Evolutionary conservation across 1,140 invertebrate species (phyloP), one percentile per base, ranked within the genome.

Genomic region (Pararge aegeria): DNA sequence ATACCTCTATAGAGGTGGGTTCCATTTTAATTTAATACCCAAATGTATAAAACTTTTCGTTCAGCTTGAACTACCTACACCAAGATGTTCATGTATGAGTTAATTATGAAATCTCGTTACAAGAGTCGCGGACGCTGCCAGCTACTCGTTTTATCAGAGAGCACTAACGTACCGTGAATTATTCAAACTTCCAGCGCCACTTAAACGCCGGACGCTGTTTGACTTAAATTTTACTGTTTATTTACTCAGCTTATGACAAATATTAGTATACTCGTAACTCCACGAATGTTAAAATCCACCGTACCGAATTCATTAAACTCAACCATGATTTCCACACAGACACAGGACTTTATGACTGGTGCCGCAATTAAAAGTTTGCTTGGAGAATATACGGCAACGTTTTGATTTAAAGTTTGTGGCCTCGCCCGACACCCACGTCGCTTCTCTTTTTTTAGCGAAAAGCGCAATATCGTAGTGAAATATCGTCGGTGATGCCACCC

Each of bases 361-460:
- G 66, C 74, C 80, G 73, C 81, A 87, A 84, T 87, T 83, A 83
- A 84, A 84, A 84, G 76, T 83, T 86, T 54, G 7, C 29, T 53
- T 19, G 40, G 71, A 75, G 73, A 67, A 73, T 71, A 75, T 75
- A 71, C 62, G 65, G 59, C 63, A 73, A 76, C 68, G 69, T 78
- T 85, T 78, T 76, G 75, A 80, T 83, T 78, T 79, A 81, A 75
- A 81, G 70, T 85, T 83, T 66, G 65, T 56, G 64, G 64, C n/a
- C 48, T 48, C 34, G 24, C 16, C 37, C 27, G 29, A 53, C 37
- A 52, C 34, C 20, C 34, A 29, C 46, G n/a, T 15, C 37, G 37
- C 29, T 27, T 50, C 37, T 55, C 61, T 63, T 63, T n/a, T 63
- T 57, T 56, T 29, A 40, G 19, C 52, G 37, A 50, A 55, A 46